A percentile compares a stretch with the other conserved stretches of the same genome.
phyloP scores from a whole-genome alignment of 2,888 invertebrate species.

The Coelopa pilipes region DNA sequence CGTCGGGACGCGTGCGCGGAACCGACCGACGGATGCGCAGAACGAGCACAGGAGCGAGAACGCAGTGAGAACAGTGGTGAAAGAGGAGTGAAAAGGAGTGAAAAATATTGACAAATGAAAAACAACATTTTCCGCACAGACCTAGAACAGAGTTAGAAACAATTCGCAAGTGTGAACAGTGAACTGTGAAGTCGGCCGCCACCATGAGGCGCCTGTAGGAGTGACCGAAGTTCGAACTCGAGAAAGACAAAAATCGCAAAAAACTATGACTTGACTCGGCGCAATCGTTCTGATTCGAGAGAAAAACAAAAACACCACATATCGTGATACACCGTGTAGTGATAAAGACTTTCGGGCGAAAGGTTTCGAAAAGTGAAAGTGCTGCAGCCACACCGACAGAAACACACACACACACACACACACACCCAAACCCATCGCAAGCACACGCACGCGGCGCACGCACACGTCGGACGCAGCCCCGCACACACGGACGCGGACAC shows the following conservation, averaged over 20 bases:
- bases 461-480: neutral
- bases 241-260: neutral
- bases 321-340: neutral
- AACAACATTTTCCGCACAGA: neutral
- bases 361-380: conserved; percentile 56
- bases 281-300: neutral
- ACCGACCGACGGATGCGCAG: too few relatives aligned
- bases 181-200: too few relatives aligned
- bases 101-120: neutral
- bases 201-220: neutral
- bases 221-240: neutral
- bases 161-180: too few relatives aligned
- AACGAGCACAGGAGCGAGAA: too few relatives aligned
- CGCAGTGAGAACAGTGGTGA: neutral
- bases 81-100: neutral
- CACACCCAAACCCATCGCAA: neutral
- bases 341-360: neutral
- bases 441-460: conserved; percentile 1
- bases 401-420: conserved; percentile 2
- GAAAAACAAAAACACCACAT: neutral
- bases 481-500: conserved; percentile 7
- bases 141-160: too few relatives aligned
- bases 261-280: neutral
- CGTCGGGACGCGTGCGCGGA: too few relatives aligned
- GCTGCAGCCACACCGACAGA: conserved; percentile 31